Evolutionary conservation across 2,888 invertebrate species (phyloP).

Genomic region (Dermolepida albohirtum): DNA sequence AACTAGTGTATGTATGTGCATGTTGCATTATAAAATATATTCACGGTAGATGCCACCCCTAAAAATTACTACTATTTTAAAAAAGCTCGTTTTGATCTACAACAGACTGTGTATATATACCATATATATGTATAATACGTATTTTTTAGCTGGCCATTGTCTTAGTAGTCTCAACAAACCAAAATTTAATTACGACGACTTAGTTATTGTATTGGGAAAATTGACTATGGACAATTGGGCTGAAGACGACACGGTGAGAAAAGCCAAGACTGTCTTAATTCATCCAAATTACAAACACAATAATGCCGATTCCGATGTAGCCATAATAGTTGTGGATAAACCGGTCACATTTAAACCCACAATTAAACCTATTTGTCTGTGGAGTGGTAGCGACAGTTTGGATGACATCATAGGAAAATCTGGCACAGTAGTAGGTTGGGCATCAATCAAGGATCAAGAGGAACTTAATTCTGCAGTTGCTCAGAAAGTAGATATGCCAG

Average conservation of each 20-base stretch:
- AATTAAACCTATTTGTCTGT: slow-evolving; percentile 69
- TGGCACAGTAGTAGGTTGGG: slow-evolving; percentile 73
- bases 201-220: slow-evolving; percentile 66
- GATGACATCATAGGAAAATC: slow-evolving; percentile 61
- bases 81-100: too few relatives aligned
- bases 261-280: slow-evolving; percentile 63
- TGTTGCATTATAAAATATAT: too few relatives aligned
- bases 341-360: slow-evolving; percentile 60
- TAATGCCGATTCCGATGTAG: slow-evolving; percentile 64
- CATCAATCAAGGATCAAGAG: slow-evolving; percentile 65
- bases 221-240: slow-evolving; percentile 64
- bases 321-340: slow-evolving; percentile 65
- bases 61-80: too few relatives aligned
- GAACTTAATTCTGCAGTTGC: slow-evolving; percentile 66
- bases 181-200: slow-evolving; percentile 38
- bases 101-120: too few relatives aligned
- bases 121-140: too few relatives aligned
- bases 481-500: slow-evolving; percentile 67
- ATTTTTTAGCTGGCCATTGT: slow-evolving; percentile 27
- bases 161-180: slow-evolving; percentile 2
- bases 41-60: too few relatives aligned
- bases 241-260: slow-evolving; percentile 58
- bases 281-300: slow-evolving; percentile 65
- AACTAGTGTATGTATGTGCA: too few relatives aligned
- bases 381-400: slow-evolving; percentile 62